These are phyloP conservation scores for Mobula hypostoma DNA, from an alignment of 2,113 vertebrate species.

Conservation along the genomic window DNA sequence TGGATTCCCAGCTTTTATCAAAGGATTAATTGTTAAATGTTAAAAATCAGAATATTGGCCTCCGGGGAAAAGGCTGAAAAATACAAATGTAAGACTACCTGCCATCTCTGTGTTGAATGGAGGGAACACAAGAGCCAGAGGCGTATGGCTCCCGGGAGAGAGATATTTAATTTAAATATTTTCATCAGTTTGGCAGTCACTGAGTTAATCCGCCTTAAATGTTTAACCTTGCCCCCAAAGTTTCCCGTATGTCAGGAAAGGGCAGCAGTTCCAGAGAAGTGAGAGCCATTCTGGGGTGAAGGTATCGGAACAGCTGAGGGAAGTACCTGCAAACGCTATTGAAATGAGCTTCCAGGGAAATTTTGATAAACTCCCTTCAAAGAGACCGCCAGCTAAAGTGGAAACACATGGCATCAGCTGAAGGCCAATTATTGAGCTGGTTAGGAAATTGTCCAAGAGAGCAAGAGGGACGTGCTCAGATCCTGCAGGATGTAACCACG, in stretches of 20 bases:
- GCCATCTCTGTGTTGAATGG: neutral
- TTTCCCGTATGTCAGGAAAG: neutral
- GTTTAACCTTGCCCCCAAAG: neutral
- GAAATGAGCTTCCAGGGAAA: no score
- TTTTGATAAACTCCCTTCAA: no score
- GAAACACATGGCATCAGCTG: no score
- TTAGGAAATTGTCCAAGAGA: no score
- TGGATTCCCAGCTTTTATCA: neutral
- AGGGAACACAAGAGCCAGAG: neutral
- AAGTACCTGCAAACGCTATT: no score
- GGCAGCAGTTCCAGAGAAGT: neutral
- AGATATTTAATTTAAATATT: neutral
- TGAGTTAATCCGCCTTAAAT: neutral
- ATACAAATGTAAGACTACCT: neutral
- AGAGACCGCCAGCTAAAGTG: no score
- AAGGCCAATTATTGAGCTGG: no score
- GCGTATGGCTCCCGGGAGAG: neutral
- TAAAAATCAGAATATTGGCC: neutral
- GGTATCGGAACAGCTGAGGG: no score
- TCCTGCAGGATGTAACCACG: no score
- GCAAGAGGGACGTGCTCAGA: no score
- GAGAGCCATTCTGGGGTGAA: neutral
- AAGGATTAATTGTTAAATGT: neutral
- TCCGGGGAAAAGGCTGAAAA: no score
- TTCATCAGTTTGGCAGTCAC: neutral